A percentile compares a stretch with the other conserved stretches of the same genome.
Evolutionary conservation across 2,888 invertebrate species (phyloP).

Genomic region (Acholoe squamosa): DNA sequence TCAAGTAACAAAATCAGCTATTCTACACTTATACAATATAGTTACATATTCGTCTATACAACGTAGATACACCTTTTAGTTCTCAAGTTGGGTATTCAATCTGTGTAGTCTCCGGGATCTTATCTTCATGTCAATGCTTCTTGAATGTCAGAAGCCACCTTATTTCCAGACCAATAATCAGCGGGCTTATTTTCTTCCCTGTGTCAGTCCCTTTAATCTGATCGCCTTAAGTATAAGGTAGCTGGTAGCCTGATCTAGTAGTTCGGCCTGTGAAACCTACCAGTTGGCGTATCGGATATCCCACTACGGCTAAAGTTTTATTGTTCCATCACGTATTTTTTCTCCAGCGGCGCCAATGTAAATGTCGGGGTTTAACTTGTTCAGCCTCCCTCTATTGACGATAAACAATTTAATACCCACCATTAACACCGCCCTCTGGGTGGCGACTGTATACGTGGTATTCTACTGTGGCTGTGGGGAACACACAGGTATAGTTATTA

Average conservation of each 20-base stretch:
- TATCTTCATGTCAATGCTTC: not conserved
- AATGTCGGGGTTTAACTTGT: not conserved
- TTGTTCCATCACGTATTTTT: slow-evolving; percentile 1
- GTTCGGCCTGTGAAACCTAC: not conserved
- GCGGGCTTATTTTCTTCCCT: not conserved
- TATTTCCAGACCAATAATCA: slow-evolving; percentile 19
- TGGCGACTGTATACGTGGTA: not conserved
- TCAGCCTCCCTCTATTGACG: not conserved
- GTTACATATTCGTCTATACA: too few relatives aligned
- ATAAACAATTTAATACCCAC: slow-evolving; percentile 12
- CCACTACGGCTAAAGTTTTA: not conserved
- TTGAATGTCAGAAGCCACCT: not conserved
- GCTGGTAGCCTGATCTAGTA: not conserved
- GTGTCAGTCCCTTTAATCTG: not conserved
- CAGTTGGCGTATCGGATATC: not conserved
- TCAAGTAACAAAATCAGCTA: too few relatives aligned
- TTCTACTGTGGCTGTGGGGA: not conserved
- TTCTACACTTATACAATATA: too few relatives aligned
- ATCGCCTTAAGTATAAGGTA: slow-evolving; percentile 30
- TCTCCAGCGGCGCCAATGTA: not conserved
- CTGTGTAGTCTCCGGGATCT: not conserved
- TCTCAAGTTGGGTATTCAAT: too few relatives aligned
- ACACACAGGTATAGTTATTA: not conserved
- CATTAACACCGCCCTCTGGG: not conserved
- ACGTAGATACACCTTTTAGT: too few relatives aligned